Evolutionary conservation across 2,888 invertebrate genomes (phyloP), one percentile per base, ranked within the genome.

Genomic region (Eupsilia transversa): DNA sequence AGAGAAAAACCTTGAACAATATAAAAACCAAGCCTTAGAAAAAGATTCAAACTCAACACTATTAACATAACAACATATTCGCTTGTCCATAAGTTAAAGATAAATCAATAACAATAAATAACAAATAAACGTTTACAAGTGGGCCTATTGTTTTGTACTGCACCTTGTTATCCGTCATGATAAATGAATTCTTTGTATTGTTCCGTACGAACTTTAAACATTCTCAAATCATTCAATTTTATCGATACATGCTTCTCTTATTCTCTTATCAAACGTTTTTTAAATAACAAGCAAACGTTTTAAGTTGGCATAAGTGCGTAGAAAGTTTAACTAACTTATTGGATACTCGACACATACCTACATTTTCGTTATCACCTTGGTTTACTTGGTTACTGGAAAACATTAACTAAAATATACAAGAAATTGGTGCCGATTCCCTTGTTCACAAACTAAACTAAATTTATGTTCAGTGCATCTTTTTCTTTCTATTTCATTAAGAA

Each of bases 161-260:
- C 79, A 84, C 73, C 88, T 90, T 86, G 86, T 89, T 90, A 90
- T 88, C 83, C 79, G 73, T 57, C 72, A 79, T 89, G 88, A 91
- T 90, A 89, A 91, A 91, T 91, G 86, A 87, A 86, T 85, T 83
- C 82, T 85, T 86, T 88, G 77, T 79, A 74, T 83, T 87, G 83
- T 78, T 74, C 85, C 71, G 71, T 86, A 81, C 78, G 77, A 81
- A 85, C 84, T 86, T 78, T 64, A 79, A 79, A 79, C 65, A 83
- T 88, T 85, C 70, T 77, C 71, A 66, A 86, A 86, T 87, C 83
- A 78, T 82, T 85, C 79, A 82, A 83, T 83, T 81, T 88, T 82
- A 86, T 87, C 83, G 69, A 88, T 77, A 84, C 80, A 79, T 69
- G 82, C 70, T 75, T 63, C 69, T 78, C 59, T 46, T 71, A 79